Evolutionary conservation across 2,888 invertebrate genomes (phyloP), one percentile per base, ranked within the genome.

Genomic region (Lottia scabra): DNA sequence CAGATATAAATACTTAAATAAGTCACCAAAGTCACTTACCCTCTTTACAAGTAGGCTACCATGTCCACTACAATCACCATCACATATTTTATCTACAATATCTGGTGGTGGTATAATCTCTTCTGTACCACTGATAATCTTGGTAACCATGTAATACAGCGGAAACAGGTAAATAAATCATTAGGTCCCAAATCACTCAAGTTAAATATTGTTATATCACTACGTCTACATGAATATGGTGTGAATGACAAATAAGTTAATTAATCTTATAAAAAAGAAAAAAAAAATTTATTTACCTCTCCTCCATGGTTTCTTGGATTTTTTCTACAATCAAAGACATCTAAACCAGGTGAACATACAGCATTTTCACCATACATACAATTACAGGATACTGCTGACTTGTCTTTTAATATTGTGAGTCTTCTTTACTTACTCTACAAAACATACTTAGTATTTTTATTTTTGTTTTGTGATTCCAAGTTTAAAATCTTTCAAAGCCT

Each of bases 41-140:
- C 38, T 75, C 65, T 0, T 43, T 46, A 73, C 84, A 84, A 13
- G 26, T 45, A n/a, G n/a, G n/a, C n/a, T n/a, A 10, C 84, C 84
- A 63, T 79, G 72, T 12, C 67, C 71, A 73, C 69, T 81, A 73
- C 84, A 84, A 66, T 83, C 80, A n/a, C 70, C 70, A 10, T 75
- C 75, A 72, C 84, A 84, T 4, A 67, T 23, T n/a, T 70, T 67
- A 44, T 77, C 74, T 43, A 81, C 38, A 23, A 76, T 65, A n/a
- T 77, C 75, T 10, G 75, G 70, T 12, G 77, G 76, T 26, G 75
- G 74, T 38, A 70, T 62, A 13, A 76, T 26, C 12, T 71, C 74
- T 5, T 56, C 72, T 8, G 69, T 75, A 10, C 73, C 78, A 23
- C 76, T 75, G 5, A 68, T 67, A 16, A 67, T 74, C 13, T 63